Conservation (phyloP, 2,113 vertebrate genomes). For the Tauraco erythrolophus region DNA sequence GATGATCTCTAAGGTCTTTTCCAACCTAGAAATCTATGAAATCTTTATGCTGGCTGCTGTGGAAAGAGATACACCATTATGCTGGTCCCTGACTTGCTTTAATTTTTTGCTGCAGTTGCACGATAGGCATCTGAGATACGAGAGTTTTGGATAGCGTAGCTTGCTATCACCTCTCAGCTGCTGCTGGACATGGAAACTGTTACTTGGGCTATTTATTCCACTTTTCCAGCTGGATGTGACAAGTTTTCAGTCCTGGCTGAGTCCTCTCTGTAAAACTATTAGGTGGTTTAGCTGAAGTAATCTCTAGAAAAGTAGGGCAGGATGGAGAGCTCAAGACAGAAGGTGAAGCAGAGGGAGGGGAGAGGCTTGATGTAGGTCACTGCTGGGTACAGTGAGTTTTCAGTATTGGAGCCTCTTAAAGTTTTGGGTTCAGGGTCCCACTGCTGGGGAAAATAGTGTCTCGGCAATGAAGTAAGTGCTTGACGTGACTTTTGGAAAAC, state of each 20-base stretch:
- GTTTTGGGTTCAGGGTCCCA: neutral
- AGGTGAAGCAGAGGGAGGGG: constrained; percentile 31
- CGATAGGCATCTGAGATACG: neutral
- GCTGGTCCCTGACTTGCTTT: neutral
- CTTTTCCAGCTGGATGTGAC: neutral
- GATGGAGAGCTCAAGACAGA: neutral
- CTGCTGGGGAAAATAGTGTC: neutral
- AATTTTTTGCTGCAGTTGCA: rapidly evolving
- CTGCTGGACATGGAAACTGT: neutral
- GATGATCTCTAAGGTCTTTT: too few relatives aligned
- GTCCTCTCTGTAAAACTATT: constrained; percentile 24
- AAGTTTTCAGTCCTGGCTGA: neutral
- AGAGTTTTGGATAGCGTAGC: neutral
- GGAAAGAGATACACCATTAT: neutral
- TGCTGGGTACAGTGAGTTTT: neutral
- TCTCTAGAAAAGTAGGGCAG: constrained; percentile 57
- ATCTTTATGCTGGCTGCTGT: neutral
- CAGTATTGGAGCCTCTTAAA: neutral
- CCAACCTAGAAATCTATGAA: too few relatives aligned
- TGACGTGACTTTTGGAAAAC: neutral
- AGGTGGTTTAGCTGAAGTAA: constrained; percentile 30
- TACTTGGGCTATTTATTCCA: neutral
- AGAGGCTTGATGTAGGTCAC: constrained; percentile 35
- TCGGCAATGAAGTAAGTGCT: neutral
- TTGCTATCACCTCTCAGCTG: rapidly evolving